A percentile compares a stretch with the other conserved stretches of the same genome.
phyloP scores from a whole-genome alignment of 2,113 vertebrate genomes.

The Pachyramphus minor region DNA sequence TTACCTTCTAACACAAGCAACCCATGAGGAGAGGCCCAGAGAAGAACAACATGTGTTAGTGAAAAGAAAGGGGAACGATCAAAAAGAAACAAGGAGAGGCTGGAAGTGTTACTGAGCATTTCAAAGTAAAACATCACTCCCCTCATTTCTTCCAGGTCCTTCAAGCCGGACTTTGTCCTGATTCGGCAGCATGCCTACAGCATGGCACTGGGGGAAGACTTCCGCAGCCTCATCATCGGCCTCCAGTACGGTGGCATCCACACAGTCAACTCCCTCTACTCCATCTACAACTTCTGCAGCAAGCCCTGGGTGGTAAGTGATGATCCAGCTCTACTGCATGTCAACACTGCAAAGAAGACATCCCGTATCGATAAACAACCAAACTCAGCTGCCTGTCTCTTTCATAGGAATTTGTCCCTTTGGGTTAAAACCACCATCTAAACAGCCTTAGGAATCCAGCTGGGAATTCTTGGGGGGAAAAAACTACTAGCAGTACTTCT shows the following conservation, averaged over 20 bases:
- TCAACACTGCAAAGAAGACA: not conserved
- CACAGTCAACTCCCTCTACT: slow-evolving; percentile 89
- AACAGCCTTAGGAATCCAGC: not conserved
- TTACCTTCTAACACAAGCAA: not conserved
- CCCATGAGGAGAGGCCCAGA: not conserved
- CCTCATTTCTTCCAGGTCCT: slow-evolving; percentile 76
- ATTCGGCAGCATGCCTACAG: slow-evolving; percentile 93
- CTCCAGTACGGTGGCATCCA: slow-evolving; percentile 87
- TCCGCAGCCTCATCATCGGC: slow-evolving; percentile 90
- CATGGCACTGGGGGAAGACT: slow-evolving; percentile 93
- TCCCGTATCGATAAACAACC: fast-evolving
- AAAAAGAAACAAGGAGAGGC: not conserved
- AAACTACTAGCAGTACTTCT: not conserved
- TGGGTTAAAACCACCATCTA: not conserved
- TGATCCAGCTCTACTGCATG: not conserved
- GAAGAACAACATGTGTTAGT: not conserved
- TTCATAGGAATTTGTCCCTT: not conserved
- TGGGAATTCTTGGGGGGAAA: not conserved
- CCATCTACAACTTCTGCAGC: slow-evolving; percentile 98
- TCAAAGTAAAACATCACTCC: not conserved
- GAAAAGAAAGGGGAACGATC: not conserved
- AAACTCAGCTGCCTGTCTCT: not conserved
- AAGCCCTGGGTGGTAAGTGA: slow-evolving; percentile 96
- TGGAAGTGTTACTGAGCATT: not conserved
- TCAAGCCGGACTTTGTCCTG: slow-evolving; percentile 92